phyloP scores from a whole-genome alignment of 2,113 vertebrate species.

The Oryzias curvinotus region DNA sequence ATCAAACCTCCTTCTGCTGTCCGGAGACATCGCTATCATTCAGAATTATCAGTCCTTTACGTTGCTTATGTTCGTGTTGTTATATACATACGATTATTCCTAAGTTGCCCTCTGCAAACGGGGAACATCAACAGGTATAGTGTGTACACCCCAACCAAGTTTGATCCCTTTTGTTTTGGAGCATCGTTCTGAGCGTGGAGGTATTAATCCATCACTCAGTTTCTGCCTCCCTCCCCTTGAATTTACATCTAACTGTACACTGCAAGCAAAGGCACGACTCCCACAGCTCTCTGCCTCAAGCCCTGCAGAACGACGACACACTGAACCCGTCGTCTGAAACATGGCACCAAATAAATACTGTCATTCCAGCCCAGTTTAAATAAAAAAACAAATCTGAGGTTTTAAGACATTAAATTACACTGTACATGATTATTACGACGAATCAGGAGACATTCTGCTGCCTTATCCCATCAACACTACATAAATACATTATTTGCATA shows the following conservation, averaged over 20 bases:
- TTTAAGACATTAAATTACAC: slow-evolving; percentile 38
- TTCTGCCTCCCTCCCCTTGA: slow-evolving; percentile 3
- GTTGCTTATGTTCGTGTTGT: slow-evolving; percentile 32
- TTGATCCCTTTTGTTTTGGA: slow-evolving; percentile 4
- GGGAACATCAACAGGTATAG: slow-evolving; percentile 10
- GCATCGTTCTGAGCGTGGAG: no score
- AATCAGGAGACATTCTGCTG: slow-evolving; percentile 38
- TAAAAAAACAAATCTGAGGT: slow-evolving; percentile 38
- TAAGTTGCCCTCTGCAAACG: not conserved
- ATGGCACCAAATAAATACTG: slow-evolving; percentile 48
- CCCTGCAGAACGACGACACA: slow-evolving; percentile 28
- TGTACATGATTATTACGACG: slow-evolving; percentile 24
- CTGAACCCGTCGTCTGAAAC: slow-evolving; percentile 10
- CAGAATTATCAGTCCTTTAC: slow-evolving; percentile 3
- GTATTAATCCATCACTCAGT: not conserved
- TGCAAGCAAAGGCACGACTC: slow-evolving; percentile 55
- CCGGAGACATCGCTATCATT: not conserved
- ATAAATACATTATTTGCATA: slow-evolving; percentile 93
- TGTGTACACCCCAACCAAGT: slow-evolving; percentile 6
- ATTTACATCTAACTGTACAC: slow-evolving; percentile 33
- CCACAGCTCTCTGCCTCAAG: slow-evolving; percentile 37
- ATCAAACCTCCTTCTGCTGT: not conserved
- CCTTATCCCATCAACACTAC: slow-evolving; percentile 73
- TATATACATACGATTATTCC: slow-evolving; percentile 35
- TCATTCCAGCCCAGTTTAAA: slow-evolving; percentile 20